Conservation (phyloP, 2,888 invertebrate genomes). For the Cephus spinipes region DNA sequence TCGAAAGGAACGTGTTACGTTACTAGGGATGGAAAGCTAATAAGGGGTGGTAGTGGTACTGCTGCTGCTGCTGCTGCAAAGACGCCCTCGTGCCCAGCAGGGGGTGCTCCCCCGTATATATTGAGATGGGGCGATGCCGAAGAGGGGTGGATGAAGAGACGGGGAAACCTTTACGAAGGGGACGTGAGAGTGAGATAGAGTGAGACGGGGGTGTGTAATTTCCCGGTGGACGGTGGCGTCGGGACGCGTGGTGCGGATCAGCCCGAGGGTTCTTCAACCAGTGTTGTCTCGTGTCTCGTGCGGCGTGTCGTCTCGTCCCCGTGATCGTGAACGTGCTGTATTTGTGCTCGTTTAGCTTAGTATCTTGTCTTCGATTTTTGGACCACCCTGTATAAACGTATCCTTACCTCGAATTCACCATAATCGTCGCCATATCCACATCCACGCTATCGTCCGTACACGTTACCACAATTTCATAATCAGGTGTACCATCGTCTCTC, state of each 20-base stretch:
- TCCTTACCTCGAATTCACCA: background rate
- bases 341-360: constrained; percentile 56
- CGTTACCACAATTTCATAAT: too few relatives aligned
- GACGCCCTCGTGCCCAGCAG: constrained; percentile 44
- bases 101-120: constrained; percentile 42
- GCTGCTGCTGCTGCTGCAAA: constrained; percentile 35
- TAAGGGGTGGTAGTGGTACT: constrained; percentile 35
- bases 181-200: constrained; percentile 16
- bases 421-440: background rate
- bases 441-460: background rate
- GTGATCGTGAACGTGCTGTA: constrained; percentile 57
- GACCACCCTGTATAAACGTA: background rate
- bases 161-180: constrained; percentile 6
- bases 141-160: constrained; percentile 25
- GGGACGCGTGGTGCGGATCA: constrained; percentile 52
- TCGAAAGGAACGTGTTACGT: background rate
- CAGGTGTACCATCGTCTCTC: background rate
- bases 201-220: constrained; percentile 54
- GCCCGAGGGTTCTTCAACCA: constrained; percentile 59
- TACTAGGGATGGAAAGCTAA: constrained; percentile 37
- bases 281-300: constrained; percentile 62
- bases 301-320: constrained; percentile 55
- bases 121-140: constrained; percentile 51
- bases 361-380: constrained; percentile 25
- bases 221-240: constrained; percentile 60